These are phyloP conservation scores for Pygoscelis antarcticus DNA, from an alignment of 2,113 vertebrate species.

Conservation along the genomic window DNA sequence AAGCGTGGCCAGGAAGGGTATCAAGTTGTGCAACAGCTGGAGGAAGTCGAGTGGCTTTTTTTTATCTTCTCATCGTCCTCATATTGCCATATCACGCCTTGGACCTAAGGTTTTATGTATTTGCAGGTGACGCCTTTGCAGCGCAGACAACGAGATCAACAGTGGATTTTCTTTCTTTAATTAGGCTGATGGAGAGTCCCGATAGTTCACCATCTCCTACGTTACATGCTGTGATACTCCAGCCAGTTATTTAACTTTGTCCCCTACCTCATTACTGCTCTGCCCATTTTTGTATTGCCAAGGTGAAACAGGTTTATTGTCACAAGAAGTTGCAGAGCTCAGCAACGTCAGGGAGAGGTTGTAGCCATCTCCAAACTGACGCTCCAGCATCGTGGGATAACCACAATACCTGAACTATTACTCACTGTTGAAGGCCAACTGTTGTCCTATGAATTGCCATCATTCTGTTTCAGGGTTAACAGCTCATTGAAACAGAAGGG, in stretches of 20 bases:
- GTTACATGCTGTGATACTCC: neutral
- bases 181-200: neutral
- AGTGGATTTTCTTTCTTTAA: neutral
- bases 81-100: fast-evolving
- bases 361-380: neutral
- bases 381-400: neutral
- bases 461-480: neutral
- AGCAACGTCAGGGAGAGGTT: neutral
- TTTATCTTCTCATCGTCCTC: neutral
- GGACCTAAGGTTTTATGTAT: neutral
- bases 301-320: neutral
- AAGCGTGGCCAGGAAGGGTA: neutral
- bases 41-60: neutral
- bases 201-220: neutral
- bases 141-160: neutral
- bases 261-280: neutral
- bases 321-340: neutral
- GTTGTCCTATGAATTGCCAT: neutral
- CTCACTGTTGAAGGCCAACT: neutral
- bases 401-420: neutral
- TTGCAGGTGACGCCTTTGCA: neutral
- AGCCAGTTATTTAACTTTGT: neutral
- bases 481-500: neutral
- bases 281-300: neutral
- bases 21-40: neutral